These are phyloP conservation scores for Zygaena filipendulae DNA, from an alignment of 2,888 invertebrate species.

Conservation along the genomic window DNA sequence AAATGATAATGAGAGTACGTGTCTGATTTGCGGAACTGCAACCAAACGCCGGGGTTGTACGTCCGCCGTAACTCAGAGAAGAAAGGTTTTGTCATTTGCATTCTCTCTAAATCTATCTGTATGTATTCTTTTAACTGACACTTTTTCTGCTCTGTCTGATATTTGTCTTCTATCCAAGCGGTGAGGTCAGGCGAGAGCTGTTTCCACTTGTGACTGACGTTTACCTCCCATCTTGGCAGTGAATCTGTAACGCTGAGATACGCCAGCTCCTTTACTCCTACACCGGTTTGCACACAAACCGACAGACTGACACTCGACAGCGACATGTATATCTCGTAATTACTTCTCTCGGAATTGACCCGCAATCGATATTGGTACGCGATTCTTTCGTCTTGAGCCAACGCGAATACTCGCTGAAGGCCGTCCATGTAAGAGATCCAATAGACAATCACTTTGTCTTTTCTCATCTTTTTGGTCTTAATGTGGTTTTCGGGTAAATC, in stretches of 20 bases:
- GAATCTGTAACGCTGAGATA: conserved; percentile 75
- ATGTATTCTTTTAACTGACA: conserved; percentile 83
- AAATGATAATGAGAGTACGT: conserved; percentile 75
- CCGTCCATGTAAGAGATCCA: conserved; percentile 85
- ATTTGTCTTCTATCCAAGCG: conserved; percentile 86
- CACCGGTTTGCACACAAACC: conserved; percentile 52
- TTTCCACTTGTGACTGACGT: conserved; percentile 84
- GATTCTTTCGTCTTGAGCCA: conserved; percentile 81
- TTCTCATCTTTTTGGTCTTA: conserved; percentile 72
- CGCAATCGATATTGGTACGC: conserved; percentile 69
- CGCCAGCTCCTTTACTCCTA: conserved; percentile 71
- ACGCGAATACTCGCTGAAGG: conserved; percentile 76
- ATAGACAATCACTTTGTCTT: conserved; percentile 80
- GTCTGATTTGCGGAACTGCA: conserved; percentile 76
- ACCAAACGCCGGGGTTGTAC: conserved; percentile 79
- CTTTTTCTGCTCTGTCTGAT: conserved; percentile 73
- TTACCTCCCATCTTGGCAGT: conserved; percentile 84
- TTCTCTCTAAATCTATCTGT: conserved; percentile 82
- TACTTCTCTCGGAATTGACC: conserved; percentile 75
- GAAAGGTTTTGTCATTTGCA: conserved; percentile 90
- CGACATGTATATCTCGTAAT: conserved; percentile 75
- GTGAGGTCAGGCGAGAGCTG: conserved; percentile 79
- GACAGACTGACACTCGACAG: conserved; percentile 76
- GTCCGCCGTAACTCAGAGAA: conserved; percentile 80
- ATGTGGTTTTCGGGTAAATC: conserved; percentile 53